A percentile compares a stretch with the other conserved stretches of the same genome.
phyloP scores from a whole-genome alignment of 2,888 invertebrate genomes.

The Mamestra brassicae region DNA sequence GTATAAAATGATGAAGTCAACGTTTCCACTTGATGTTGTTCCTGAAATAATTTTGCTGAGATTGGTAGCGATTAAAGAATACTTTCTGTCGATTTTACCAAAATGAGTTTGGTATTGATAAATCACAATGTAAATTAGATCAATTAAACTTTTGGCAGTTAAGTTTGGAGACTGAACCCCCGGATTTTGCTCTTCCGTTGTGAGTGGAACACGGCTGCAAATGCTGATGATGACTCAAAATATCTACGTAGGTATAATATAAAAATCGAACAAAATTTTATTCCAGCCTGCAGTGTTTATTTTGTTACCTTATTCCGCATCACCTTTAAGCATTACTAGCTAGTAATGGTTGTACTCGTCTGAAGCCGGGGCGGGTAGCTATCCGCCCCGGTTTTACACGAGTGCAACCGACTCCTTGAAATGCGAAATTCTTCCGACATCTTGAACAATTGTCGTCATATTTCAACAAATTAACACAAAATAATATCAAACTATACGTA shows the following conservation, averaged over 20 bases:
- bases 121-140: neutral
- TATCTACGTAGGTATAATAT: neutral
- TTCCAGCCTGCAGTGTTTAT: neutral
- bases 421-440: no score
- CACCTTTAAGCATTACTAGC: no score
- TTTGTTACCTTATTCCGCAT: neutral
- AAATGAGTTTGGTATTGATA: neutral
- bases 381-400: no score
- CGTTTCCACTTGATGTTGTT: neutral
- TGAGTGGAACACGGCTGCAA: neutral
- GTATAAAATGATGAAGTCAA: no score
- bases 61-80: neutral
- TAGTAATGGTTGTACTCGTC: no score
- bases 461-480: no score
- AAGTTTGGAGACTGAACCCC: neutral
- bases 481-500: no score
- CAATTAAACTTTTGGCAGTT: neutral
- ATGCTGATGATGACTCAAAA: neutral
- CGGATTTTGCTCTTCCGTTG: neutral
- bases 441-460: no score
- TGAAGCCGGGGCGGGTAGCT: no score
- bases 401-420: no score
- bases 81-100: neutral
- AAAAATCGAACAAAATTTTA: neutral
- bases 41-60: neutral